Conservation (phyloP, 1,140 invertebrate species). For the Danaus melanippus region DNA sequence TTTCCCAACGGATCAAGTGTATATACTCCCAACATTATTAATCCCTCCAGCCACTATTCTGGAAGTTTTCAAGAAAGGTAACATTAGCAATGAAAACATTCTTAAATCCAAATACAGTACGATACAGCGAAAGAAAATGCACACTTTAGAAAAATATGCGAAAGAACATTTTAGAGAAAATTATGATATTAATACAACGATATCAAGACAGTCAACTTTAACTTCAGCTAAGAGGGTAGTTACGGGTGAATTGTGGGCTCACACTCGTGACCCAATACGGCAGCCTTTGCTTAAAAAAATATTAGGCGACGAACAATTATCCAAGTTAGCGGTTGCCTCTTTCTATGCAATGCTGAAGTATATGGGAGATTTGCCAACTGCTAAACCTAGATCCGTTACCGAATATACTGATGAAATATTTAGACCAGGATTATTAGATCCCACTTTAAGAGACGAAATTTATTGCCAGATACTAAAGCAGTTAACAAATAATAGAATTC, state of each 20-base stretch:
- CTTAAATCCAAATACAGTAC: constrained; percentile 67
- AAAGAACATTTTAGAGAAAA: constrained; percentile 84
- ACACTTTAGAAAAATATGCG: constrained; percentile 88
- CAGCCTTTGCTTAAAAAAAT: constrained; percentile 90
- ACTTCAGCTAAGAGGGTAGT: constrained; percentile 74
- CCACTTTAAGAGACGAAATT: constrained; percentile 89
- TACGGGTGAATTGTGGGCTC: constrained; percentile 83
- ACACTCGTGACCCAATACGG: constrained; percentile 87
- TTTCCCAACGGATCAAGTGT: constrained; percentile 90
- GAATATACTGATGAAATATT: constrained; percentile 95
- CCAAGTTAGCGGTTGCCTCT: constrained; percentile 81
- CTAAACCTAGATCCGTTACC: constrained; percentile 76
- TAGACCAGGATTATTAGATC: constrained; percentile 82
- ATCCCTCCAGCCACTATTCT: constrained; percentile 78
- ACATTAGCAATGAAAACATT: constrained; percentile 59
- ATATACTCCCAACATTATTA: constrained; percentile 87
- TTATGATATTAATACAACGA: constrained; percentile 64
- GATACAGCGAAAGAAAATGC: constrained; percentile 77
- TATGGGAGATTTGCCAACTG: constrained; percentile 93
- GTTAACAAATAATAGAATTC: constrained; percentile 87
- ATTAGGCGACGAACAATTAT: constrained; percentile 80
- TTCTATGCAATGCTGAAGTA: constrained; percentile 93
- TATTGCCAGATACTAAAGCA: constrained; percentile 97
- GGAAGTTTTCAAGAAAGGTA: constrained; percentile 75
- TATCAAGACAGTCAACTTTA: constrained; percentile 77